A percentile compares a stretch with the other conserved stretches of the same genome.
These are phyloP conservation scores for Andrena dorsata DNA, from an alignment of 2,888 invertebrate genomes.

Conservation along the genomic window DNA sequence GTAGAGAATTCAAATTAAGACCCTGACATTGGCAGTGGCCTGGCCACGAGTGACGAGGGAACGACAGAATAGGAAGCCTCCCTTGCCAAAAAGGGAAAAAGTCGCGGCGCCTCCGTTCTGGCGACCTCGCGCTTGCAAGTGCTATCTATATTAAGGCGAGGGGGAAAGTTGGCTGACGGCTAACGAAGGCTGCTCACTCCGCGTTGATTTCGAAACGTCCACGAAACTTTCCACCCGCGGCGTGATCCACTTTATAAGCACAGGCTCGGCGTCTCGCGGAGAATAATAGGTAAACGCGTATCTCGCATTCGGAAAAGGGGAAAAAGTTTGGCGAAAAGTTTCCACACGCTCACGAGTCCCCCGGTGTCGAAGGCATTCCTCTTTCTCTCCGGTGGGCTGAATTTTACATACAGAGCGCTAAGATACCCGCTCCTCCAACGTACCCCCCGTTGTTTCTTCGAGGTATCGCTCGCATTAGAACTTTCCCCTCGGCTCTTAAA, in stretches of 20 bases:
- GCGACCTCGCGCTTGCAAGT: neutral
- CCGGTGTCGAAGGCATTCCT: neutral
- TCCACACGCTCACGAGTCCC: neutral
- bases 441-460: conserved; percentile 10
- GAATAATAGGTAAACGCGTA: conserved; percentile 29
- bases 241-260: conserved; percentile 28
- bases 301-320: neutral
- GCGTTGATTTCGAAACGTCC: conserved; percentile 5
- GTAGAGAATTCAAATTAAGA: no score
- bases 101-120: neutral
- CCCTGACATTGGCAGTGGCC: no score
- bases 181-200: conserved; percentile 5
- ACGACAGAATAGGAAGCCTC: no score
- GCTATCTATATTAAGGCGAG: neutral
- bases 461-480: conserved; percentile 21
- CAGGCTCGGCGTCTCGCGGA: neutral
- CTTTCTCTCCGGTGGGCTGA: neutral
- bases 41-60: neutral
- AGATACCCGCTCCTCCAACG: neutral
- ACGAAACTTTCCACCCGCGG: neutral
- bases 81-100: neutral
- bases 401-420: conserved; percentile 14
- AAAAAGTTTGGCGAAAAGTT: conserved; percentile 10
- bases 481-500: conserved; percentile 18
- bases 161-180: neutral